A percentile compares a stretch with the other conserved stretches of the same genome.
These are phyloP conservation scores for Hyaena hyaena DNA, from an alignment of 2,113 vertebrate species.

Conservation along the genomic window DNA sequence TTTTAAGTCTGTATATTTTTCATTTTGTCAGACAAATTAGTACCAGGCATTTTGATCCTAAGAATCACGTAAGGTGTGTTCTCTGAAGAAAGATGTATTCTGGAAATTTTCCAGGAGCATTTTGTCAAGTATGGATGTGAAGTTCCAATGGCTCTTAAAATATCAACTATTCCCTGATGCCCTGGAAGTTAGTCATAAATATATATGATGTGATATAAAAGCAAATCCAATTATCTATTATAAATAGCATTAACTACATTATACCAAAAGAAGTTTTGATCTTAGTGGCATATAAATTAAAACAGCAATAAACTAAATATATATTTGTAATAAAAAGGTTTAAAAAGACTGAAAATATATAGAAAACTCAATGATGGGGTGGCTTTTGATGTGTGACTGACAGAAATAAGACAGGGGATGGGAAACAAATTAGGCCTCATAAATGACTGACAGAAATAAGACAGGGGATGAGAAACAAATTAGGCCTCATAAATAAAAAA, in stretches of 20 bases:
- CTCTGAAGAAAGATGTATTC: neutral
- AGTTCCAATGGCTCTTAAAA: neutral
- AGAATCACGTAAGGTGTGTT: neutral
- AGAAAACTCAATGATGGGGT: neutral
- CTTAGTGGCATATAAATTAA: neutral
- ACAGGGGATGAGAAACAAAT: neutral
- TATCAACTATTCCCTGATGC: neutral
- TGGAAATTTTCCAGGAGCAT: neutral
- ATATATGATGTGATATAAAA: neutral
- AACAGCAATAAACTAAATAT: neutral
- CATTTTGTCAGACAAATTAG: neutral
- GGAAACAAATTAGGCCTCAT: neutral
- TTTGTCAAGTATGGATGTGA: neutral
- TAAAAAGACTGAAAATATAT: neutral
- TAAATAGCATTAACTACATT: neutral
- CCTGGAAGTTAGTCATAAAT: neutral
- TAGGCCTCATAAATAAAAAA: neutral
- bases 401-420: neutral
- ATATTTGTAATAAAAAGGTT: neutral
- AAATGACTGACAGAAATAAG: neutral
- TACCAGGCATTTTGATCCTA: neutral
- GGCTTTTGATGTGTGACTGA: neutral
- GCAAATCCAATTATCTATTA: neutral
- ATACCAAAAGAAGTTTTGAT: neutral
- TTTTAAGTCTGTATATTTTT: neutral